phyloP scores from a whole-genome alignment of 2,888 invertebrate genomes.

The Nomada fucata region DNA sequence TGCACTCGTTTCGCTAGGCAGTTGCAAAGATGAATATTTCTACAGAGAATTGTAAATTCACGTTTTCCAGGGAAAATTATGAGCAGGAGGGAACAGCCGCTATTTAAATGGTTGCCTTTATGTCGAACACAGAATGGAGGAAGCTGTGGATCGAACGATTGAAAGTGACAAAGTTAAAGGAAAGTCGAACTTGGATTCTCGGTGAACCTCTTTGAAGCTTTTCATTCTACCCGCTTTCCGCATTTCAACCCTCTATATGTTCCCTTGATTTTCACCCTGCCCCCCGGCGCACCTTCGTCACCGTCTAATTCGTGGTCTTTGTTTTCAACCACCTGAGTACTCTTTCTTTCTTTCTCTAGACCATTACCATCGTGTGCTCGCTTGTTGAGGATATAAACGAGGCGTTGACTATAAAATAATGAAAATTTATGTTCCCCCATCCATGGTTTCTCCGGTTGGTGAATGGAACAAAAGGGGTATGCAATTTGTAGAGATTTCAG shows the following conservation, averaged over 20 bases:
- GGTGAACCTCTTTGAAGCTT: constrained; percentile 51
- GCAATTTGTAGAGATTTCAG: constrained; percentile 81
- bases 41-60: background rate
- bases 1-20: too few species aligned
- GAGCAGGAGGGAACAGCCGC: constrained; percentile 26
- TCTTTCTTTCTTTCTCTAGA: constrained; percentile 22
- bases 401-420: constrained; percentile 81
- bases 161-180: constrained; percentile 59
- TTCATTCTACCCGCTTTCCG: constrained; percentile 21
- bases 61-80: constrained; percentile 52
- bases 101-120: constrained; percentile 41
- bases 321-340: constrained; percentile 37
- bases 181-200: constrained; percentile 41
- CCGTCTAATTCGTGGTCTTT: constrained; percentile 24
- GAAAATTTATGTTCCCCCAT: constrained; percentile 77
- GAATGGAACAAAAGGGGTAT: constrained; percentile 71
- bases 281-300: constrained; percentile 1
- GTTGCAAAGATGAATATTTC: too few species aligned
- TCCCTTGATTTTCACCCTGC: constrained; percentile 6
- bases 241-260: constrained; percentile 29
- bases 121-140: background rate
- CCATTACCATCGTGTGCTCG: constrained; percentile 50
- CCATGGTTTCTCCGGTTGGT: constrained; percentile 39
- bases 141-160: constrained; percentile 36
- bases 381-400: constrained; percentile 79